phyloP scores from a whole-genome alignment of 2,113 vertebrate genomes.

The Dolichotis patagonum region DNA sequence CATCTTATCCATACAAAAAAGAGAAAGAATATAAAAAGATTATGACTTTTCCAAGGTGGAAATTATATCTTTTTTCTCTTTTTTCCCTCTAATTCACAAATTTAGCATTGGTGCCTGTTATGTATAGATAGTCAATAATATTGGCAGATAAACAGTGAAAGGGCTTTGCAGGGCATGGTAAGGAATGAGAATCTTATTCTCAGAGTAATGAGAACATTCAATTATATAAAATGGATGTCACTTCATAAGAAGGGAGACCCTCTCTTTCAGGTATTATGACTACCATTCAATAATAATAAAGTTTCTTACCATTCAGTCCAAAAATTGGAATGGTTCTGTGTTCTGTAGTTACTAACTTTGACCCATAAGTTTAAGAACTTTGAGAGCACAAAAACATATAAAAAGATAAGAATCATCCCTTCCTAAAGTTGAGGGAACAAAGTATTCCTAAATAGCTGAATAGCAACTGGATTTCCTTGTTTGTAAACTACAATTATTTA shows the following conservation, averaged over 20 bases:
- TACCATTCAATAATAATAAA: neutral
- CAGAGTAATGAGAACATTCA: neutral
- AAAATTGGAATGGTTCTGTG: neutral
- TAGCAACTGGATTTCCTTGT: neutral
- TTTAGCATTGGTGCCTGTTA: neutral
- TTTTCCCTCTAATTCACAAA: neutral
- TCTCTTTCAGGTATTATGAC: neutral
- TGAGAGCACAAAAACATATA: neutral
- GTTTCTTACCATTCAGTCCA: neutral
- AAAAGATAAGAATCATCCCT: neutral
- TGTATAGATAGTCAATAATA: neutral
- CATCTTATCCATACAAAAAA: neutral
- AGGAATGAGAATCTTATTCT: neutral
- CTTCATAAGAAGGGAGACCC: neutral
- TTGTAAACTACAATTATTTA: neutral
- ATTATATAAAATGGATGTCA: neutral
- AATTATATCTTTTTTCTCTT: neutral
- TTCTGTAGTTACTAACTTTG: neutral
- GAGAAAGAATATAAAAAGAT: neutral
- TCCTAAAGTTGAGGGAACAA: neutral
- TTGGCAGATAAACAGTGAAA: neutral
- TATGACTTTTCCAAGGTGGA: neutral
- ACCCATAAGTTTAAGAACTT: neutral
- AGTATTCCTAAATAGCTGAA: neutral
- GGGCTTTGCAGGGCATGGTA: neutral